Conservation (phyloP, 1,140 invertebrate genomes). For the Scylla paramamosain region DNA sequence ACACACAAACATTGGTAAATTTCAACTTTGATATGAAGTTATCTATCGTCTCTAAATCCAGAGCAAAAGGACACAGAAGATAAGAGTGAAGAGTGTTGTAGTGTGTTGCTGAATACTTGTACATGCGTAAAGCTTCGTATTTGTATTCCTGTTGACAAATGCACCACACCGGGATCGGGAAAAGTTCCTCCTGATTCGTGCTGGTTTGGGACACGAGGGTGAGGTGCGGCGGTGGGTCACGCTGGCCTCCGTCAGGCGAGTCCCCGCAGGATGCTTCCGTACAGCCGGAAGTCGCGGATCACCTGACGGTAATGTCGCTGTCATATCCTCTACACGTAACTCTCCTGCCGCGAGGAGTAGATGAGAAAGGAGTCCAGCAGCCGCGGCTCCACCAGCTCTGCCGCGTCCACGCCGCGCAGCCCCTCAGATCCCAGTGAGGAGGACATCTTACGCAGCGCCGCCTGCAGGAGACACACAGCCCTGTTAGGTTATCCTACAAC, state of each 20-base stretch:
- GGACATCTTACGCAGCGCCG: constrained; percentile 86
- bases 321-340: constrained; percentile 82
- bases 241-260: background rate
- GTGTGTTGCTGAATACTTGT: background rate
- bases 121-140: background rate
- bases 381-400: constrained; percentile 85
- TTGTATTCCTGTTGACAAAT: background rate
- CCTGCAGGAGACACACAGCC: constrained; percentile 80
- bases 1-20: background rate
- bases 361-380: constrained; percentile 87
- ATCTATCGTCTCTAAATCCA: background rate
- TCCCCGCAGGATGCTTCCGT: background rate
- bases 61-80: background rate
- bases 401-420: constrained; percentile 82
- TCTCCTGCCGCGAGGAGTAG: constrained; percentile 86
- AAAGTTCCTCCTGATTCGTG: background rate
- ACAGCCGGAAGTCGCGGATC: background rate
- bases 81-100: background rate
- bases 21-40: background rate
- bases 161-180: background rate
- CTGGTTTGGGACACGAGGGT: background rate
- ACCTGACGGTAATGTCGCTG: background rate
- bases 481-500: background rate
- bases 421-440: constrained; percentile 83
- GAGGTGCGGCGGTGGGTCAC: background rate